phyloP scores from a whole-genome alignment of 2,888 invertebrate species.

The Cactoblastis cactorum region DNA sequence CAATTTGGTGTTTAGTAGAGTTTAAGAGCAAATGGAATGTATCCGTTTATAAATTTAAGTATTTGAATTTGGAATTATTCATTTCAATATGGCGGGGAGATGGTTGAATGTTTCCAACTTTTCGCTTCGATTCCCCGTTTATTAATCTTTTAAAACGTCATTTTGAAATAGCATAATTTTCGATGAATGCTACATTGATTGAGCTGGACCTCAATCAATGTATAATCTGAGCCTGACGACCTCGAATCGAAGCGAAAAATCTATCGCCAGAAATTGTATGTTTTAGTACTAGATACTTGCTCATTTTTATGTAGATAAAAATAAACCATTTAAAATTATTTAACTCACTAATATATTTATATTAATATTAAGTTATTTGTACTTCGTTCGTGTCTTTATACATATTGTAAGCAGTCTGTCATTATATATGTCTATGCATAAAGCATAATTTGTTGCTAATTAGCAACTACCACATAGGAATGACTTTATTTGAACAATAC shows the following conservation, averaged over 20 bases:
- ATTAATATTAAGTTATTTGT: conserved; percentile 8
- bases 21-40: conserved; percentile 37
- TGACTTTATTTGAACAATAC: conserved; percentile 8
- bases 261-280: conserved; percentile 8
- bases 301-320: conserved; percentile 17
- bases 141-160: no score
- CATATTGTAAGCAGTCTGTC: conserved; percentile 9
- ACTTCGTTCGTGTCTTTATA: conserved; percentile 12
- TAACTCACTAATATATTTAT: conserved; percentile 1
- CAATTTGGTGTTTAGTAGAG: conserved; percentile 55
- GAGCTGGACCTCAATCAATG: no score
- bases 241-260: conserved; percentile 26
- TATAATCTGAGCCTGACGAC: conserved; percentile 47
- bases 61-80: conserved; percentile 29
- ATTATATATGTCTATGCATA: conserved; percentile 1
- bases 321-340: conserved; percentile 13
- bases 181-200: conserved; percentile 30
- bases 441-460: background rate
- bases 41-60: conserved; percentile 26
- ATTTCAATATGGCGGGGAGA: conserved; percentile 25
- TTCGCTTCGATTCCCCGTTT: conserved; percentile 31
- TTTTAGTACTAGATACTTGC: conserved; percentile 14
- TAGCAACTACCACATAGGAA: no score
- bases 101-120: conserved; percentile 27
- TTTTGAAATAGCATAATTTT: no score